Percentiles rank a stretch among this genome's conserved stretches.
phyloP scores from a whole-genome alignment of 2,888 invertebrate species.

The Cephus nigrinus region DNA sequence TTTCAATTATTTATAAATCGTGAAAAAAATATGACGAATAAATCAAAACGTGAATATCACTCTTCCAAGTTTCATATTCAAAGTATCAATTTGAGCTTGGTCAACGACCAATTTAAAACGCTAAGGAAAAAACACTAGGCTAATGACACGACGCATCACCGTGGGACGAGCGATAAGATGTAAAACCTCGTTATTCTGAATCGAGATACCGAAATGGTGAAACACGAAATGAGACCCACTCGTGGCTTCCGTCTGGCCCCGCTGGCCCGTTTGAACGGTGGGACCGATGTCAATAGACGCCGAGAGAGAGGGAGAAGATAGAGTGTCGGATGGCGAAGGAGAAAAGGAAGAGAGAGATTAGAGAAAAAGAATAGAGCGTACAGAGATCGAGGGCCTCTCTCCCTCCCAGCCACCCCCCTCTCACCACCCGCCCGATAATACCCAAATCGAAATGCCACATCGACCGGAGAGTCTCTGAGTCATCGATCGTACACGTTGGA shows the following conservation, averaged over 20 bases:
- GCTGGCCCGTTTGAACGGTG: not conserved
- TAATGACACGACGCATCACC: not conserved
- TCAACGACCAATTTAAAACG: not conserved
- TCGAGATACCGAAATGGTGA: not conserved
- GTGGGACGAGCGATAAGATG: not conserved
- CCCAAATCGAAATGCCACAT: not conserved
- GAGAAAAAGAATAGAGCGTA: not conserved
- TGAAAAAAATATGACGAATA: not conserved
- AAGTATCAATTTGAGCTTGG: not conserved
- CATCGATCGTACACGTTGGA: not conserved
- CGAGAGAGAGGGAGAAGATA: constrained; percentile 4
- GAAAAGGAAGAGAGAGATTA: not conserved
- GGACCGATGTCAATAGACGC: not conserved
- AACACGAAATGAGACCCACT: not conserved
- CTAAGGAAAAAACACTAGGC: not conserved
- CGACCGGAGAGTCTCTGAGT: not conserved
- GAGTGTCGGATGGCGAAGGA: not conserved
- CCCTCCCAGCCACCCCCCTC: no score
- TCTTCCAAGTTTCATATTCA: not conserved
- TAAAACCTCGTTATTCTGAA: not conserved
- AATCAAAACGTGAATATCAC: not conserved
- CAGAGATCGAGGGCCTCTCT: no score
- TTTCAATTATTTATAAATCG: not conserved
- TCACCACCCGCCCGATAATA: not conserved
- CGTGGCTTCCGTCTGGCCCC: not conserved